Percentiles rank a stretch among this genome's conserved stretches.
These are phyloP conservation scores for Lobophora halterata DNA, from an alignment of 2,888 invertebrate species.

Conservation along the genomic window DNA sequence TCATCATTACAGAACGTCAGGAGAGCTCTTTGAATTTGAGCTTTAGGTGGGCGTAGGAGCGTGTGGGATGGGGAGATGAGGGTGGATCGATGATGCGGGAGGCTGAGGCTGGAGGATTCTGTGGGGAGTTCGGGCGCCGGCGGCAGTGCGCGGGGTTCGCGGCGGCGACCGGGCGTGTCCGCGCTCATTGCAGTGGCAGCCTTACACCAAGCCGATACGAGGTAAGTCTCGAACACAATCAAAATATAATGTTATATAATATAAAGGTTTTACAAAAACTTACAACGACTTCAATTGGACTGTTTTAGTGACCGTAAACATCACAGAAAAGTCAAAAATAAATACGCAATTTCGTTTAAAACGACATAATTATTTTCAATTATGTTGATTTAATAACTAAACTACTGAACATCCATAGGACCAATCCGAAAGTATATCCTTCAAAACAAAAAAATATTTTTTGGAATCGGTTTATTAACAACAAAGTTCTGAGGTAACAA, in stretches of 20 bases:
- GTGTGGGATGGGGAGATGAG: constrained; percentile 36
- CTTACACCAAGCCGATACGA: constrained; percentile 3
- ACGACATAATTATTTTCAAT: too few relatives aligned
- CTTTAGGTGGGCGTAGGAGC: constrained; percentile 40
- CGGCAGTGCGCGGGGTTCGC: constrained; percentile 45
- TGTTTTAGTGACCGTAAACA: too few relatives aligned
- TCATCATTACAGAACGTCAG: constrained; percentile 45
- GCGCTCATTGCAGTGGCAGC: constrained; percentile 19
- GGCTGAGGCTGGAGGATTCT: constrained; percentile 48
- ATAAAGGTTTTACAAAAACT: neutral
- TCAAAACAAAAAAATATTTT: too few relatives aligned
- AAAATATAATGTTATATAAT: too few relatives aligned
- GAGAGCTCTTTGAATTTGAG: constrained; percentile 33
- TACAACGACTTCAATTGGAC: too few relatives aligned
- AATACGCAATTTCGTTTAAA: too few relatives aligned
- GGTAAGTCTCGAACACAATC: constrained; percentile 20
- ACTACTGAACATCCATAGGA: too few relatives aligned
- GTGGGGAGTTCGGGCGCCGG: constrained; percentile 41
- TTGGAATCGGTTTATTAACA: too few relatives aligned
- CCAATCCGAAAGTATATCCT: too few relatives aligned
- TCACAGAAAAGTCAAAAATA: too few relatives aligned
- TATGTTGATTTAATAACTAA: too few relatives aligned
- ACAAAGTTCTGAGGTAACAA: too few relatives aligned
- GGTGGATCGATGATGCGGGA: constrained; percentile 68
- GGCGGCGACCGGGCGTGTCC: constrained; percentile 50